phyloP scores from a whole-genome alignment of 2,888 invertebrate species.

The Melipona bicolor region DNA sequence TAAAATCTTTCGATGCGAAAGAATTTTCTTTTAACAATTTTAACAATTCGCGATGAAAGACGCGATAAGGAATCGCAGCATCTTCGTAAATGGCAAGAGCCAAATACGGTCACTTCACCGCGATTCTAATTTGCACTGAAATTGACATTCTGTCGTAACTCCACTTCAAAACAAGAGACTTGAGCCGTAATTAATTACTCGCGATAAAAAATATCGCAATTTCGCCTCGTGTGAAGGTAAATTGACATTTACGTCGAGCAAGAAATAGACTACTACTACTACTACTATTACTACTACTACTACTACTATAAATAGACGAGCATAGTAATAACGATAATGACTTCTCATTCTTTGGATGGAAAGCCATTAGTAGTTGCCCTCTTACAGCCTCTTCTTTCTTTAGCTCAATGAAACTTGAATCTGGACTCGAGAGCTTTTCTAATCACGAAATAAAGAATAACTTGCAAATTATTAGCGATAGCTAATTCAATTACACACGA shows the following conservation, averaged over 20 bases:
- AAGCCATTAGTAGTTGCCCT: neutral
- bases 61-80: neutral
- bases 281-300: neutral
- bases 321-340: conserved; percentile 7
- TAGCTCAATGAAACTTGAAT: neutral
- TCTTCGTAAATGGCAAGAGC: neutral
- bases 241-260: neutral
- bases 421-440: neutral
- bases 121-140: neutral
- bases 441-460: neutral
- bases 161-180: too few species aligned
- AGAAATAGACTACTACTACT: neutral
- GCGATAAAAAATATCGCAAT: neutral
- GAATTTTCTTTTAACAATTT: neutral
- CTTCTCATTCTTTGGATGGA: neutral
- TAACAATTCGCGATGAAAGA: neutral
- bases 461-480: neutral
- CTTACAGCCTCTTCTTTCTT: neutral
- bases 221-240: neutral
- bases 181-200: neutral
- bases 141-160: neutral
- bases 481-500: too few species aligned
- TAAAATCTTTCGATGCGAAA: too few species aligned
- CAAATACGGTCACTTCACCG: neutral
- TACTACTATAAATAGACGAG: neutral